Base-by-base conservation (phyloP, 2,888 invertebrate species). In the Parnassius glacialis region DNA sequence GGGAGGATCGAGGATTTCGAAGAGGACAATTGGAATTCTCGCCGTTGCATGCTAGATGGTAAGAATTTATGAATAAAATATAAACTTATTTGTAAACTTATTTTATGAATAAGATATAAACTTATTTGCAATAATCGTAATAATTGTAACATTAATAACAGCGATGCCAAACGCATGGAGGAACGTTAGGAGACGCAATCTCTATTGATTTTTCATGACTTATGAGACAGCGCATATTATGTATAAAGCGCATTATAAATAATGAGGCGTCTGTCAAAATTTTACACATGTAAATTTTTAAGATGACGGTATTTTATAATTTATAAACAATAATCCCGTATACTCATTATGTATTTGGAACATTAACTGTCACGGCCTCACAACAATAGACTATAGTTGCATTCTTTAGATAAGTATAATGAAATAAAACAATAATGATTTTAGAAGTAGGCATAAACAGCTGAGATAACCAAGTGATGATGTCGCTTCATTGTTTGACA, bases 41-140 rank as follows among this genome's bases (percentile, higher is more conserved):
- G 91, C 3, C 84, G 92, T 57, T 87, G 85, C 74, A 92, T 92
- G 92, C 74, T 92, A 51, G 92, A 92, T 65, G 92, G 92, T 92
- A 74, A 85, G 90, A 80, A 51, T 20, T 43, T 0, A 54, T 51
- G 20, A 48, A 12, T 13, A 1, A 2, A 0, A 13, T 48, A 48
- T 43, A 11, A 43, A 43, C 10, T 11, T 11, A 48, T 13, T 16
- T 48, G 16, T 16, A 16, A 16, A 16, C 16, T 16, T 1, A 16
- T 16, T 16, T 16, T 16, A 16, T 16, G 16, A 16, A 16, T 16
- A 16, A 16, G 16, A 16, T 48, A 1, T 48, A n/a, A 13, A 48
- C 45, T 48, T 13, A 13, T 13, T 47, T 13, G 47, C 47, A 13
- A 7, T 13, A 47, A 13, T n/a, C 13, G 9, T 47, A 47, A 3